Percentiles rank a stretch among this genome's conserved stretches.
Conservation (phyloP, 2,888 invertebrate species). For the Sesia apiformis region DNA sequence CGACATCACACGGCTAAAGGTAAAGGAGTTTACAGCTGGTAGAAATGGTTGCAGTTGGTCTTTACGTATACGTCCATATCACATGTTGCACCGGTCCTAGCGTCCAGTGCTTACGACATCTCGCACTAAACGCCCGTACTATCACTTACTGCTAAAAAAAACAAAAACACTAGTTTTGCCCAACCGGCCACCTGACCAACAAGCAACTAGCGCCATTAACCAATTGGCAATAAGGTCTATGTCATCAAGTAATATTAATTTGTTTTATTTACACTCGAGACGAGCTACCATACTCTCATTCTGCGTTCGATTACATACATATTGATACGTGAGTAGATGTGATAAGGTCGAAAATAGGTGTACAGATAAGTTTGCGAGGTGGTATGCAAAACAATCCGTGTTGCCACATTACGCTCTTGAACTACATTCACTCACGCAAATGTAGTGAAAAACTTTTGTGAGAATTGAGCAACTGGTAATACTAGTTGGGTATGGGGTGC, state of each 20-base stretch:
- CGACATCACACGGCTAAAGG: too few species aligned
- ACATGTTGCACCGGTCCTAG: neutral
- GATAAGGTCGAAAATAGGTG: constrained; percentile 14
- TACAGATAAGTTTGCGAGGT: constrained; percentile 14
- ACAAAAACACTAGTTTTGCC: neutral
- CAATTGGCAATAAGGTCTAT: neutral
- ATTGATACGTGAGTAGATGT: constrained; percentile 12
- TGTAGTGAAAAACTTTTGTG: constrained; percentile 36
- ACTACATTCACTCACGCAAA: constrained; percentile 44
- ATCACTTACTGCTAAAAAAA: neutral
- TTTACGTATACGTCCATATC: neutral
- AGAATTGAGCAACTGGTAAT: constrained; percentile 29
- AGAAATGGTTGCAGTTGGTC: too few species aligned
- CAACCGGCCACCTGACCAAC: neutral
- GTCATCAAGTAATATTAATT: neutral
- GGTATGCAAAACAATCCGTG: constrained; percentile 36
- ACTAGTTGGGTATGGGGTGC: neutral
- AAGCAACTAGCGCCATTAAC: neutral
- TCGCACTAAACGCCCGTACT: neutral
- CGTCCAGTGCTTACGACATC: neutral
- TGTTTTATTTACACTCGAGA: neutral
- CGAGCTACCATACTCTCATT: neutral
- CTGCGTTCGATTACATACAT: constrained; percentile 9
- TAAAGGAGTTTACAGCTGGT: too few species aligned
- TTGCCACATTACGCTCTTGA: constrained; percentile 46